These are phyloP conservation scores for Drosophila nebulosa DNA, from an alignment of 1,140 invertebrate species.

Conservation along the genomic window DNA sequence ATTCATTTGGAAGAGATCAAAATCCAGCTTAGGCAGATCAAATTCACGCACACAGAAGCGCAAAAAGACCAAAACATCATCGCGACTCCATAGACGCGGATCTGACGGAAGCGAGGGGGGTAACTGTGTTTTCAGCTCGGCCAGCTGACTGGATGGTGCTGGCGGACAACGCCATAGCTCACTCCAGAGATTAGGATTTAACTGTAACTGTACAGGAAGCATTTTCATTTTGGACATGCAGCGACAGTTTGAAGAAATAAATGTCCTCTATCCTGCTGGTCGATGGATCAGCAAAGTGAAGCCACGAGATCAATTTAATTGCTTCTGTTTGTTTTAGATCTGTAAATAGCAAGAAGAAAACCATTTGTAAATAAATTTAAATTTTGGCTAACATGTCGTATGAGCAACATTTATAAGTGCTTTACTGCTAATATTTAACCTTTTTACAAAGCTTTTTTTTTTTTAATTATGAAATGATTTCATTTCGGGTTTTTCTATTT, in stretches of 20 bases:
- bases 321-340: conserved; percentile 13
- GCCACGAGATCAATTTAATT: conserved; percentile 37
- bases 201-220: conserved; percentile 85
- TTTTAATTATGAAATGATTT: no score
- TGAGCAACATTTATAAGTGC: not conserved
- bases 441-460: no score
- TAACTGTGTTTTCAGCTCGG: conserved; percentile 92
- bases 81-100: conserved; percentile 93
- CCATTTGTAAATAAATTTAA: not conserved
- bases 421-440: no score
- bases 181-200: conserved; percentile 85
- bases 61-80: conserved; percentile 93
- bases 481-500: no score
- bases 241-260: conserved; percentile 42
- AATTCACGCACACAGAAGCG: conserved; percentile 96
- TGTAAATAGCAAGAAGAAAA: conserved; percentile 12
- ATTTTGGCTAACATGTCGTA: not conserved
- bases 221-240: conserved; percentile 84
- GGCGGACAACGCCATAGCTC: conserved; percentile 91
- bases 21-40: conserved; percentile 93
- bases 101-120: conserved; percentile 91
- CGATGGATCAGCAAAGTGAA: conserved; percentile 8
- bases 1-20: conserved; percentile 98
- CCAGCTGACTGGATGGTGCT: conserved; percentile 85
- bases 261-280: conserved; percentile 14